phyloP scores from a whole-genome alignment of 2,797 vertebrate genomes.

The Oreochromis mossambicus region DNA sequence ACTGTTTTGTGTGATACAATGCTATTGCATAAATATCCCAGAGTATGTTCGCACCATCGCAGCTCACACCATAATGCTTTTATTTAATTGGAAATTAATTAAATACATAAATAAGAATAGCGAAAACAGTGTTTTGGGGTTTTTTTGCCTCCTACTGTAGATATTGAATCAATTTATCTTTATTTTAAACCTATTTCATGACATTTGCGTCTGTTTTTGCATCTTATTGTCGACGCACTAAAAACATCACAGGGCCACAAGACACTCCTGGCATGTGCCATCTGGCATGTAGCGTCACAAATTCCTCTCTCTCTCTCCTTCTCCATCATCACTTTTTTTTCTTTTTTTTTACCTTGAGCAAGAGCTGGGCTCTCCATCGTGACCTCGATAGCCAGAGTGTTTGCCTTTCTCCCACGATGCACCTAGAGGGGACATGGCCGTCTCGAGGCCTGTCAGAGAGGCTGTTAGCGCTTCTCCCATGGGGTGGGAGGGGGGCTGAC shows the following conservation, averaged over 20 bases:
- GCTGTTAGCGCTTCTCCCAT: conserved; percentile 73
- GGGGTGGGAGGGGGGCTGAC: conserved; percentile 63
- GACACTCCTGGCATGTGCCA: conserved; percentile 39
- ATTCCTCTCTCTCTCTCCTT: not conserved
- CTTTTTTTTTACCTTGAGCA: conserved; percentile 71
- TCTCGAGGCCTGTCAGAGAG: conserved; percentile 72
- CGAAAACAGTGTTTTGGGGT: not conserved
- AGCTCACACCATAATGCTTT: conserved; percentile 54
- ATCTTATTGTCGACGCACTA: conserved; percentile 13
- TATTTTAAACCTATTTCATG: conserved; percentile 6
- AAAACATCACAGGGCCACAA: conserved; percentile 20
- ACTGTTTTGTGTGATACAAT: conserved; percentile 63
- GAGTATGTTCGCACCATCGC: conserved; percentile 56
- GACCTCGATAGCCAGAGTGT: conserved; percentile 69
- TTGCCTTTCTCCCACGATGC: conserved; percentile 73
- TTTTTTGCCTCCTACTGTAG: conserved; percentile 14
- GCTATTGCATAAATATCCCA: conserved; percentile 61
- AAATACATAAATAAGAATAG: conserved; percentile 62
- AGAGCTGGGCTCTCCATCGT: conserved; percentile 35
- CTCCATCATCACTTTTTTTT: conserved; percentile 60
- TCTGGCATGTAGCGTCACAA: conserved; percentile 34
- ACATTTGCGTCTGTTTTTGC: not conserved
- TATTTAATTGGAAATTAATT: conserved; percentile 68
- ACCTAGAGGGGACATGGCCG: conserved; percentile 72
- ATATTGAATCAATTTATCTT: conserved; percentile 49